Conservation (phyloP, 2,113 vertebrate genomes). For the Microcebus griseorufus region DNA sequence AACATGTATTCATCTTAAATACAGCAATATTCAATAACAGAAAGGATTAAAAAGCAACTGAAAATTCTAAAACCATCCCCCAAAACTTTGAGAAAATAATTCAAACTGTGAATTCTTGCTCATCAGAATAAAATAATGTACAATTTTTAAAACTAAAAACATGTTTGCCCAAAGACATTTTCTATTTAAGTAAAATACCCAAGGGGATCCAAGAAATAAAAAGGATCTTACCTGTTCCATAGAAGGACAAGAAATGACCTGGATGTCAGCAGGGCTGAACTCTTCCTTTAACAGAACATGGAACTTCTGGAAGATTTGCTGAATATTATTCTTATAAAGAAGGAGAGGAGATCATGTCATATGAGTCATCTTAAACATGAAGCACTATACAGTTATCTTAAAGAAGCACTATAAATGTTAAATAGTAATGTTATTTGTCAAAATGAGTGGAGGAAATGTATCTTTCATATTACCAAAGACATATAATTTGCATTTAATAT, state of each 20-base stretch:
- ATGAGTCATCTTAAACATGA: background rate
- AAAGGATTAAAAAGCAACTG: background rate
- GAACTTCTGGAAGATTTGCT: constrained; percentile 96
- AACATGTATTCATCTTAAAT: constrained; percentile 11
- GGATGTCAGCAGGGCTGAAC: constrained; percentile 94
- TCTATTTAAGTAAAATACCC: background rate
- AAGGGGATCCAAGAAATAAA: background rate
- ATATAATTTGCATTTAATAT: background rate
- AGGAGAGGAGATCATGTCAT: constrained; percentile 44
- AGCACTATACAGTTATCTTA: background rate
- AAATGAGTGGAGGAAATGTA: background rate
- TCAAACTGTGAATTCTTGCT: constrained; percentile 37
- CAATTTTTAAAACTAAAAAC: constrained; percentile 53
- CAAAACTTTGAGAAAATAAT: background rate
- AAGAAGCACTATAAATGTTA: background rate
- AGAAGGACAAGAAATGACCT: constrained; percentile 96
- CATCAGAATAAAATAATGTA: background rate
- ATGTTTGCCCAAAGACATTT: constrained; percentile 6
- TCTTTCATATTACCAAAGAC: constrained; percentile 48
- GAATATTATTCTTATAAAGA: constrained; percentile 94
- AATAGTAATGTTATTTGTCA: background rate
- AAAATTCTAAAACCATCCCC: constrained; percentile 4
- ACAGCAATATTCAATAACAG: background rate
- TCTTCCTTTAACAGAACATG: constrained; percentile 94
- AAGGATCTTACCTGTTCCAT: constrained; percentile 93